These are phyloP conservation scores for Zaprionus davidi DNA, from an alignment of 1,140 invertebrate species.

Conservation along the genomic window DNA sequence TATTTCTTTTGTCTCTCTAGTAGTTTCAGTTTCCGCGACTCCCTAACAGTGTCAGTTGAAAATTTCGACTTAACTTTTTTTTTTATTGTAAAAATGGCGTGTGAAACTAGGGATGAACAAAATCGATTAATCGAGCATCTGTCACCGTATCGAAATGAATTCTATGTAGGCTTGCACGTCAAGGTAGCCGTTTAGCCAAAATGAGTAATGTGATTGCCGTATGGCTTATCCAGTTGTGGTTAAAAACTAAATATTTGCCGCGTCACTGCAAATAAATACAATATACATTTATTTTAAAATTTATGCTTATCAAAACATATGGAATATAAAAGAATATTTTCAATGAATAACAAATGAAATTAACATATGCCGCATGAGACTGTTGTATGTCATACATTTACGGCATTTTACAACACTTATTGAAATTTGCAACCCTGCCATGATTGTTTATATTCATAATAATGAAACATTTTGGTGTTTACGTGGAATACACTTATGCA, in stretches of 20 bases:
- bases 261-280: not conserved
- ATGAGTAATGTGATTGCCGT: not conserved
- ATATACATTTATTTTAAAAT: not conserved
- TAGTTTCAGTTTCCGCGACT: conserved; percentile 12
- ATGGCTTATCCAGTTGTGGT: not conserved
- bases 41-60: conserved; percentile 43
- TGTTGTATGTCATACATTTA: conserved; percentile 13
- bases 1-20: conserved; percentile 5
- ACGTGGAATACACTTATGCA: conserved; percentile 55
- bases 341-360: not conserved
- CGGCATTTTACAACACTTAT: conserved; percentile 43
- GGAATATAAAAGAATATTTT: too few species aligned
- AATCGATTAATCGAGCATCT: conserved; percentile 17
- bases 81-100: conserved; percentile 71
- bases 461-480: conserved; percentile 69
- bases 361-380: not conserved
- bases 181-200: not conserved
- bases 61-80: conserved; percentile 27
- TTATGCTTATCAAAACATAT: too few species aligned
- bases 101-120: conserved; percentile 40
- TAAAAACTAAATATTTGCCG: not conserved
- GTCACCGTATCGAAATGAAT: conserved; percentile 13
- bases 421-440: conserved; percentile 39
- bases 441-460: conserved; percentile 67
- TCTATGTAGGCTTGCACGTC: not conserved